Evolutionary conservation across 2,113 vertebrate genomes (phyloP).

Genomic region (Danionella cerebrum): DNA sequence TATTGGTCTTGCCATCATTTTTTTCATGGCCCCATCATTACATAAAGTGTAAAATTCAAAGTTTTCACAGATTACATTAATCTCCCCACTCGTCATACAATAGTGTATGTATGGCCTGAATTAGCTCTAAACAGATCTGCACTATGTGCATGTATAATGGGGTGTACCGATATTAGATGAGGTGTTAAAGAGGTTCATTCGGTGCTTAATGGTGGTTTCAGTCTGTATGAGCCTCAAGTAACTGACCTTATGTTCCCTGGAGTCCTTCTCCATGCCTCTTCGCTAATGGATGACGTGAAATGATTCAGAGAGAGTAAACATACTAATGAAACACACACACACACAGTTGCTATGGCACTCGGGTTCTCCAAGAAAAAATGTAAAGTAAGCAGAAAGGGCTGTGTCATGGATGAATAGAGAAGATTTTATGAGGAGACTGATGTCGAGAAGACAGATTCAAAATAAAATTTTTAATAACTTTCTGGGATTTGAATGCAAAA

Average conservation of each 20-base stretch:
- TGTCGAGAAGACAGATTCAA: no score
- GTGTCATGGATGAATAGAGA: neutral
- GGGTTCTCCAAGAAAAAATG: neutral
- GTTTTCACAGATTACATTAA: neutral
- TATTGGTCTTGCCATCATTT: neutral
- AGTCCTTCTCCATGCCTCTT: constrained; percentile 2
- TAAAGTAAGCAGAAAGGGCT: neutral
- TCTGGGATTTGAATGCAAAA: no score
- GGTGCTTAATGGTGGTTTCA: neutral
- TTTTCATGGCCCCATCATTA: neutral
- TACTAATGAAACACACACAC: constrained; percentile 6
- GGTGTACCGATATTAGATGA: neutral
- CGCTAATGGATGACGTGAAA: constrained; percentile 1
- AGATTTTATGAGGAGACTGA: neutral
- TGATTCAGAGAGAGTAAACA: constrained; percentile 5
- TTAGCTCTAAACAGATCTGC: neutral
- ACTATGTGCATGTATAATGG: neutral
- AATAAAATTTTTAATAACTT: no score
- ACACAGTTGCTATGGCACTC: constrained; percentile 5
- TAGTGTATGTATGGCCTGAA: no score
- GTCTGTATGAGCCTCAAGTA: constrained; percentile 6
- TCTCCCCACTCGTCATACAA: no score
- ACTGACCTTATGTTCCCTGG: constrained; percentile 10
- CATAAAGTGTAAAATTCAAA: neutral
- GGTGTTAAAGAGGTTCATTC: neutral